Conservation (phyloP, 2,113 vertebrate species). For the Tricholaema leucomelas region DNA sequence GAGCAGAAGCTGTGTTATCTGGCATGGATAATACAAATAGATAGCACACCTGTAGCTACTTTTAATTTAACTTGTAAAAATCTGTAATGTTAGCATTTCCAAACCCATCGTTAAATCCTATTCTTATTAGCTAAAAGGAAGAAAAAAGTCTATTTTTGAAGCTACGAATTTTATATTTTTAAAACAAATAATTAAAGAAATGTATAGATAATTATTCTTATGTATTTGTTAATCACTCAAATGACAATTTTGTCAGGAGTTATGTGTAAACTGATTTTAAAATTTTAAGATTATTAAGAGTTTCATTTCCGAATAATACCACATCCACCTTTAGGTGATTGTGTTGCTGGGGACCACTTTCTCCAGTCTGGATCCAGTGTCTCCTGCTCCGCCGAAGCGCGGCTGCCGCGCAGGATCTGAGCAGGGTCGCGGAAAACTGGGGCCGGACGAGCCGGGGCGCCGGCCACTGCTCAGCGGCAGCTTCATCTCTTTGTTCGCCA, state of each 20-base stretch:
- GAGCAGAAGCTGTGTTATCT: neutral
- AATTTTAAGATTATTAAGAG: conserved; percentile 9
- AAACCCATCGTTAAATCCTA: neutral
- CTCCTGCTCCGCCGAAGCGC: neutral
- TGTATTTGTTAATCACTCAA: neutral
- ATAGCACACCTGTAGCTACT: too few species aligned
- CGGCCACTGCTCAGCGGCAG: rapidly evolving
- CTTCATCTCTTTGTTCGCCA: neutral
- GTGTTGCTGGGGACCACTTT: rapidly evolving
- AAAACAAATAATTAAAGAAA: conserved; percentile 1
- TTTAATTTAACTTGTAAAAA: neutral
- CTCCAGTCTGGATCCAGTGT: rapidly evolving
- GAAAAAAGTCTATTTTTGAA: conserved; percentile 16
- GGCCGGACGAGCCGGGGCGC: neutral
- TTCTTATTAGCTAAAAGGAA: neutral
- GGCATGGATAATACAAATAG: neutral
- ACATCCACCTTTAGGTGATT: neutral
- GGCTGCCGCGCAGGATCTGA: too few species aligned
- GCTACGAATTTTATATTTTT: conserved; percentile 1
- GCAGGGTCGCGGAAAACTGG: too few species aligned
- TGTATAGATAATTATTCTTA: neutral
- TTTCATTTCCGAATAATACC: neutral
- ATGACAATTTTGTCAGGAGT: neutral
- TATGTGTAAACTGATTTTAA: neutral
- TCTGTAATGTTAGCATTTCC: conserved; percentile 3